Base-by-base conservation (phyloP, 1,140 invertebrate genomes). In the Aleiodes sp. region DNA sequence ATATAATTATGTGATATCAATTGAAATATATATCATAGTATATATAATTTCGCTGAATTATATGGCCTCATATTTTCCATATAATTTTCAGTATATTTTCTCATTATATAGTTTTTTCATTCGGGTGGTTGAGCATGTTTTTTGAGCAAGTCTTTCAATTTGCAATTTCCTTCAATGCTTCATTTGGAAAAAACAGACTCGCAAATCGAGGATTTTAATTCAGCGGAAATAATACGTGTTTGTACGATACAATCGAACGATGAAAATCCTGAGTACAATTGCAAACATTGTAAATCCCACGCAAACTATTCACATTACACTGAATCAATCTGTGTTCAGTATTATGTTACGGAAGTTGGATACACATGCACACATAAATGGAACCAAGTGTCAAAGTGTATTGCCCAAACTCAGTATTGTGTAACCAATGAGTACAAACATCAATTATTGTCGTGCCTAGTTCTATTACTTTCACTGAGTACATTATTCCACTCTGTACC, bases 381-480 rank as follows among this genome's bases (percentile, higher is more conserved):
- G 46, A 24, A 24, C n/a, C n/a, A 16, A 46, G 46, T 52, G 46
- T 52, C 46, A 52, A 52, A 9, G 19, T n/a, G 16, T 26, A 52
- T 52, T 21, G 19, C 26, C 46, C 46, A 52, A 52, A 52, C 46
- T 52, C 46, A 21, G 9, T 52, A 24, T 19, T 26, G 21, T 52
- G 46, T 24, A 52, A 52, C 46, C 26, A 24, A 52, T n/a, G 46
- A 52, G 46, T 52, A 12, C 46, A 52, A 52, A 52, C 46, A n/a
- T n/a, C n/a, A 52, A 52, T 52, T 52, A 52, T 52, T 52, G 9
- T 24, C 8, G 12, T 46, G 19, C 41, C 0, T 7, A 24, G 46
- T n/a, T 52, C 16, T 52, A 19, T 46, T 46, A 52, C 46, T 52
- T 52, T 52, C 19, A 52, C 46, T 6, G 2, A 43, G 21, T 24